Base-by-base conservation (phyloP, 2,888 invertebrate species). In the Ormyrus labotus region DNA sequence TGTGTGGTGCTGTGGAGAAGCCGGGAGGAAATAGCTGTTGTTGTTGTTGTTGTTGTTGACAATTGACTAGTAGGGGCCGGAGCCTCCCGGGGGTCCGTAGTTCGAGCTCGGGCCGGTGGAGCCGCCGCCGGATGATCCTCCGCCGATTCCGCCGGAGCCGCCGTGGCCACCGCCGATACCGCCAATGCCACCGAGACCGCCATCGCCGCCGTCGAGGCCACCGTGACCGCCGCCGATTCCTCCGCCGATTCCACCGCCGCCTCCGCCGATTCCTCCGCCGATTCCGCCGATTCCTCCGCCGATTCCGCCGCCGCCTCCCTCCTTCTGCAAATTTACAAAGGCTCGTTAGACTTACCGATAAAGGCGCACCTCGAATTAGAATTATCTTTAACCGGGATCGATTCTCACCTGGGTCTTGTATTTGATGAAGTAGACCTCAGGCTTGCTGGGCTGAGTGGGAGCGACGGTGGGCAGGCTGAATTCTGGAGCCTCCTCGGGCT, bases 391-490 rank as follows among this genome's bases (percentile, higher is more conserved):
- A 2, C 13, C 48, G 45, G 9, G 34, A 67, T 8, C 11, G 11
- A 9, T 13, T 4, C 84, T 85, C 83, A 90, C 90, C 91, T 95
- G 95, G 81, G 95, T 94, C 92, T 95, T 95, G 93, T 96, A 95
- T 85, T 95, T 94, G 93, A 95, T 96, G 93, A 96, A 96, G 94
- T 96, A 96, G 78, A 96, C 96, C 92, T 96, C 96, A 78, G 96
- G 96, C 92, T 97, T 96, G 90, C 95, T 94, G 83, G 96, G 96
- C 88, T 95, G 95, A 72, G 96, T 96, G 70, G 96, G 96, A 2
- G 94, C 94, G 11, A 95, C 92, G 11, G 95, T 94, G 67, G 96
- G 96, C 85, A 96, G 94, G 86, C 93, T 92, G 91, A 96, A 95
- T 87, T 96, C 96, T 84, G 95, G 96, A 83, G 95, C 95, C 82